phyloP scores from a whole-genome alignment of 2,888 invertebrate genomes.

The Rhagonycha lutea region DNA sequence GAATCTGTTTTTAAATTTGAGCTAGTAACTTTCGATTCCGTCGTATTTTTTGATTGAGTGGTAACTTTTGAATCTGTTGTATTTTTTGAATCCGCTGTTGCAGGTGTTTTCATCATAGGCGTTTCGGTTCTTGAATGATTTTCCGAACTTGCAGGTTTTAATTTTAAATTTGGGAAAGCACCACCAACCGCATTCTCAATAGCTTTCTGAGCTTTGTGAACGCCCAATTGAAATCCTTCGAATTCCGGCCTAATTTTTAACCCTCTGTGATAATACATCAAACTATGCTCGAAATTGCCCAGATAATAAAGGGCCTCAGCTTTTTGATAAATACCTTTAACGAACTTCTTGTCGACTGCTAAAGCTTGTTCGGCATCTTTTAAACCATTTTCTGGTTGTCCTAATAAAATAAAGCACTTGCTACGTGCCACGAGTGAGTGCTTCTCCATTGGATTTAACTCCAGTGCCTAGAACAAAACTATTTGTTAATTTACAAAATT shows the following conservation, averaged over 20 bases:
- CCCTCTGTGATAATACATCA: constrained; percentile 90
- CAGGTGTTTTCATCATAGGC: neutral
- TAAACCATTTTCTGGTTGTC: constrained; percentile 81
- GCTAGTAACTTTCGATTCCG: neutral
- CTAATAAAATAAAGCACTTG: constrained; percentile 84
- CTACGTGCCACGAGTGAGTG: constrained; percentile 87
- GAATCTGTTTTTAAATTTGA: neutral
- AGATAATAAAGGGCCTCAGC: constrained; percentile 91
- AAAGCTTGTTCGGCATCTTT: constrained; percentile 85
- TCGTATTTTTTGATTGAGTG: constrained; percentile 10
- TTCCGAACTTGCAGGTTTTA: constrained; percentile 21
- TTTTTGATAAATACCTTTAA: constrained; percentile 82
- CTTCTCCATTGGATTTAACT: constrained; percentile 81
- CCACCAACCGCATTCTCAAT: constrained; percentile 87
- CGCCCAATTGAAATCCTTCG: constrained; percentile 75
- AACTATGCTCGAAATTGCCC: constrained; percentile 90
- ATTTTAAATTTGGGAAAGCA: constrained; percentile 31
- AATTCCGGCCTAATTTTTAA: constrained; percentile 82
- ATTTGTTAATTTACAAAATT: neutral
- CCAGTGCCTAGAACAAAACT: constrained; percentile 74
- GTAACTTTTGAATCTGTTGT: constrained; percentile 4
- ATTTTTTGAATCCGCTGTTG: constrained; percentile 6
- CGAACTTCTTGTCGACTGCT: constrained; percentile 70
- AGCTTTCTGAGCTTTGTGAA: constrained; percentile 92
- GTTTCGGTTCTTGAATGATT: constrained; percentile 12